Evolutionary conservation across 2,113 vertebrate genomes (phyloP).

Genomic region (Sylvilagus bachmani): DNA sequence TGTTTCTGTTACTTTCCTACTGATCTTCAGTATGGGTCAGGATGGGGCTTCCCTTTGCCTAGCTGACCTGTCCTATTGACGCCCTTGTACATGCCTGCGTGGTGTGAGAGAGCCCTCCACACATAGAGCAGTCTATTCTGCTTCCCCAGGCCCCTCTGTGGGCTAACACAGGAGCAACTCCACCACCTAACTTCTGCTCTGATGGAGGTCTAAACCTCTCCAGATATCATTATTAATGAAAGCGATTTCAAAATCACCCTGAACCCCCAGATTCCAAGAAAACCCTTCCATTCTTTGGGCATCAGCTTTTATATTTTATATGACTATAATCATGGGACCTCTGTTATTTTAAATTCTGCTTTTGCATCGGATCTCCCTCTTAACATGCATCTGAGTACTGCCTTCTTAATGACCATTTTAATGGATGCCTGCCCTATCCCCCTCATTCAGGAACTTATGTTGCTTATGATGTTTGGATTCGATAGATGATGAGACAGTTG

Average conservation of each 20-base stretch:
- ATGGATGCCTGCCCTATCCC: background rate
- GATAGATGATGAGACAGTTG: background rate
- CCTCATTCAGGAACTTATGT: background rate
- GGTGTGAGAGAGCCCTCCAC: too few species aligned
- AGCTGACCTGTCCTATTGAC: accelerated
- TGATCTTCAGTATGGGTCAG: accelerated
- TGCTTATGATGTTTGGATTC: slow-evolving; percentile 9
- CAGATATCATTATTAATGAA: background rate
- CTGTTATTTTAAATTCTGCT: background rate
- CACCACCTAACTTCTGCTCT: background rate
- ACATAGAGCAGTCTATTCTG: background rate
- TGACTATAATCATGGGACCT: background rate
- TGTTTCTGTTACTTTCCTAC: background rate
- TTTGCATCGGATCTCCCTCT: background rate
- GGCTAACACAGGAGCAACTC: background rate
- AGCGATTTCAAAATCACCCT: background rate
- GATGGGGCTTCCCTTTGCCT: background rate
- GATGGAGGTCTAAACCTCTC: background rate
- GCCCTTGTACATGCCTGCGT: background rate
- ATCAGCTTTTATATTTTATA: background rate
- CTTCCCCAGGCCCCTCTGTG: background rate
- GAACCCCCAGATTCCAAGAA: background rate
- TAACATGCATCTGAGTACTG: background rate
- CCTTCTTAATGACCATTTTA: background rate
- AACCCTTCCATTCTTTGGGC: background rate